Percentiles rank a stretch among this genome's conserved stretches.
These are phyloP conservation scores for Lepilemur ruficaudatus DNA, from an alignment of 2,797 vertebrate genomes.

Conservation along the genomic window DNA sequence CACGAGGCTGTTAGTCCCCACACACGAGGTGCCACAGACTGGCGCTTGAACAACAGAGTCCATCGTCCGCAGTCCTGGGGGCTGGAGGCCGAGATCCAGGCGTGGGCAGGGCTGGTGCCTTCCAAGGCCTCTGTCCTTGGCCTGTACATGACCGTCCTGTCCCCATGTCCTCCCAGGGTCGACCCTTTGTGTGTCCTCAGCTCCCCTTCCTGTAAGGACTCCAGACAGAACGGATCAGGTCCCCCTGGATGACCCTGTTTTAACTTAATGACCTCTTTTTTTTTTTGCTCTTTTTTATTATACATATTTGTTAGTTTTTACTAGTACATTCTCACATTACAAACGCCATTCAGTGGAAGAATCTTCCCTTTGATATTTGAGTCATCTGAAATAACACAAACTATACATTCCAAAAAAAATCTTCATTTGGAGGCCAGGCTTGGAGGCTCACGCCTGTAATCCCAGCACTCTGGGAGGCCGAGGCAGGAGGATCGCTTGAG, in stretches of 20 bases:
- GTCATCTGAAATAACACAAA: constrained; percentile 77
- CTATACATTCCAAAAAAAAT: constrained; percentile 78
- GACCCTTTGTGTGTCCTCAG: neutral
- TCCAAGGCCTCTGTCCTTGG: neutral
- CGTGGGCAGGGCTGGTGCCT: neutral
- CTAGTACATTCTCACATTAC: constrained; percentile 79
- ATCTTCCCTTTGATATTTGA: constrained; percentile 77
- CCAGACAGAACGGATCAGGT: too few relatives aligned
- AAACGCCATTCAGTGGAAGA: constrained; percentile 75
- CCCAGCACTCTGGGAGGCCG: too few relatives aligned
- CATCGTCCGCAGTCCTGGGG: neutral
- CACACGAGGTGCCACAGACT: neutral
- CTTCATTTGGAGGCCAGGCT: neutral
- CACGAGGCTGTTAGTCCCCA: rapidly evolving
- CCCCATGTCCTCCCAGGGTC: neutral
- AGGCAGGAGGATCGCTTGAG: too few relatives aligned
- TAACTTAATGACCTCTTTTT: too few relatives aligned
- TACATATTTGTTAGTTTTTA: constrained; percentile 83
- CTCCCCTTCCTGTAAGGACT: neutral
- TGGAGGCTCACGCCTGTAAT: too few relatives aligned
- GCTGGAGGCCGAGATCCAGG: neutral
- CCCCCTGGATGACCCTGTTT: too few relatives aligned
- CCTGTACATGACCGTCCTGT: too few relatives aligned
- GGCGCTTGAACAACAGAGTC: neutral
- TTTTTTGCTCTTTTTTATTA: constrained; percentile 66